These are phyloP conservation scores for Microcebus lehilahytsara DNA, from an alignment of 2,113 vertebrate genomes.

Conservation along the genomic window DNA sequence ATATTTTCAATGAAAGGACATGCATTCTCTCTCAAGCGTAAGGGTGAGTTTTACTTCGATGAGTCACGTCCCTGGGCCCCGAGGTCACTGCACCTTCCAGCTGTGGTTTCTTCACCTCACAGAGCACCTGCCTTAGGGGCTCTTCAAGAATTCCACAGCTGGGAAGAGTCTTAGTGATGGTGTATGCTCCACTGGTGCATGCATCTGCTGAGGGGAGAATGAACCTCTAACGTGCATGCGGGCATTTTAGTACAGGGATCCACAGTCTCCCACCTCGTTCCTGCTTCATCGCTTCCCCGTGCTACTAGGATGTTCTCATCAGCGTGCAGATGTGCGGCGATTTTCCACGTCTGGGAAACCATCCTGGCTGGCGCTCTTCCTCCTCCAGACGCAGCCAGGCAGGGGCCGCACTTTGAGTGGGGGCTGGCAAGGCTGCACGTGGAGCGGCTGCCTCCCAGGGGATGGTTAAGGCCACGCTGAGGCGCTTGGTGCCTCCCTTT, in stretches of 20 bases:
- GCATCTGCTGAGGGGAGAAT: background rate
- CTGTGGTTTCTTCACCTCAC: background rate
- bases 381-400: background rate
- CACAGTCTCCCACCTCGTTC: background rate
- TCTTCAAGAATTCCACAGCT: background rate
- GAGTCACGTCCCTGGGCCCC: background rate
- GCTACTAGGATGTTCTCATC: background rate
- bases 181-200: background rate
- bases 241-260: background rate
- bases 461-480: background rate
- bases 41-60: background rate
- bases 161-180: background rate
- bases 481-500: background rate
- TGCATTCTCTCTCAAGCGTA: background rate
- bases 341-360: background rate
- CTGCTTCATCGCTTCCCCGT: background rate
- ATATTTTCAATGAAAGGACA: background rate
- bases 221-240: background rate
- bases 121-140: background rate
- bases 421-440: background rate
- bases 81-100: background rate
- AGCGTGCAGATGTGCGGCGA: background rate
- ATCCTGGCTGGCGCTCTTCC: background rate
- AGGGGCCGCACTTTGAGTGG: background rate
- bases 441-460: background rate